Base-by-base conservation (phyloP, 2,113 vertebrate genomes). In the Mustela lutreola region DNA sequence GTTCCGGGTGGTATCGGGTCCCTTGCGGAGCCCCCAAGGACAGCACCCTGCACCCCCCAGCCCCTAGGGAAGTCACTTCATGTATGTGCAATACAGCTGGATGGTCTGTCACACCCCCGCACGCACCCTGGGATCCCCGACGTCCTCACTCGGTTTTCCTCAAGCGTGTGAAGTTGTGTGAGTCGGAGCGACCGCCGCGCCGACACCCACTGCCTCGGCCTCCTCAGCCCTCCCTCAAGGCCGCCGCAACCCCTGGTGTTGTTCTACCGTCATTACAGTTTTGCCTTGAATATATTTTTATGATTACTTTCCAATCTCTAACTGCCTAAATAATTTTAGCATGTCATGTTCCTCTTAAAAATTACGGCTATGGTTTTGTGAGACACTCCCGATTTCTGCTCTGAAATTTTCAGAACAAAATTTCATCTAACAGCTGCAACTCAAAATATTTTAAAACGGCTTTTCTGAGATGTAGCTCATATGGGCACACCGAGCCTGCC, bases 401-500 rank as follows among this genome's bases (percentile, higher is more conserved):
- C 16, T 26, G 24, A 31, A 65, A 65, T 24, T 24, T 9, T 10
- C 31, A 10, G 56, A 12, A 39, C 14, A 56, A 18, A 53, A 50
- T 18, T n/a, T 70, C 50, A 9, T 79, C n/a, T 36, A 58, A 87
- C 50, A 48, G 67, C 9, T 53, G 31, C 36, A 31, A 58, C 33
- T 39, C 4, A 14, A 56, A 50, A 18, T 42, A 10, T 79, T 4
- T 12, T 33, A 5, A 53, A 62, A n/a, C 3, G 10, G 18, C 42
- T 50, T 36, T 12, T 18, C 15, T 7, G 50, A 24, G 42, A 11
- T 58, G 28, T 22, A 19, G 31, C 2, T 21, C 56, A 19, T 4
- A 36, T 0, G 0, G 14, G 7, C 0, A 1, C 31, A 1, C 6
- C 12, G 4, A 50, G 18, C 7, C 5, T 28, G 60, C 36, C 3